Evolutionary conservation across 2,797 vertebrate species (phyloP), one percentile per base, ranked within the genome.

Genomic region (Pelodytes ibericus): DNA sequence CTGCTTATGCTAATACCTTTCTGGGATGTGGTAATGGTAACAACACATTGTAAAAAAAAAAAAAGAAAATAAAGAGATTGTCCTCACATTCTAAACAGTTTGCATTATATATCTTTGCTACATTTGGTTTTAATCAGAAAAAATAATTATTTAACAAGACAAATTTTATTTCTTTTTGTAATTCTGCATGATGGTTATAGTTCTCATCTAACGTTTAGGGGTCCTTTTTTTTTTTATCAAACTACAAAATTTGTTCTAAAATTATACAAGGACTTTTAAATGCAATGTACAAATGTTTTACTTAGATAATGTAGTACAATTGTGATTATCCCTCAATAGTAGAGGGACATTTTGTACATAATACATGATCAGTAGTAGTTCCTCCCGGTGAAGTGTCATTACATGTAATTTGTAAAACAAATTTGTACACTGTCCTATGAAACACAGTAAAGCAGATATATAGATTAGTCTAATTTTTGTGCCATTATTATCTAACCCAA

Each of bases 331-430:
- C 29, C 9, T 62, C 18, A 47, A 71, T 29, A 71, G 20, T 71
- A 30, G 18, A 41, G 27, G 30, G 58, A 30, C 30, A 47, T 31
- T 72, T 31, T 63, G 31, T 7, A 29, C 51, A 66, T 66, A 66
- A 59, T 59, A 25, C 20, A 47, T 59, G 62, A 74, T 74, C 13
- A 64, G 51, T 13, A 22, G 57, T 58, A n/a, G n/a, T n/a, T n/a
- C 59, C 5, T 39, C 41, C 62, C 58, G 62, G 53, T 58, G 56
- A 75, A 60, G 36, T 67, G 27, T 67, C 56, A 75, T 67, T 74
- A 67, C 20, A 33, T 33, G 41, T 30, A 15, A 67, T 67, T 59
- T 65, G 27, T 36, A 13, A 16, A 22, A 31, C 8, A 60, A 67
- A 67, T 31, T 8, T 25, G 41, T 60, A 60, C 49, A 66, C 47